Evolutionary conservation across 2,113 vertebrate genomes (phyloP).

Genomic region (Bagarius yarrelli): DNA sequence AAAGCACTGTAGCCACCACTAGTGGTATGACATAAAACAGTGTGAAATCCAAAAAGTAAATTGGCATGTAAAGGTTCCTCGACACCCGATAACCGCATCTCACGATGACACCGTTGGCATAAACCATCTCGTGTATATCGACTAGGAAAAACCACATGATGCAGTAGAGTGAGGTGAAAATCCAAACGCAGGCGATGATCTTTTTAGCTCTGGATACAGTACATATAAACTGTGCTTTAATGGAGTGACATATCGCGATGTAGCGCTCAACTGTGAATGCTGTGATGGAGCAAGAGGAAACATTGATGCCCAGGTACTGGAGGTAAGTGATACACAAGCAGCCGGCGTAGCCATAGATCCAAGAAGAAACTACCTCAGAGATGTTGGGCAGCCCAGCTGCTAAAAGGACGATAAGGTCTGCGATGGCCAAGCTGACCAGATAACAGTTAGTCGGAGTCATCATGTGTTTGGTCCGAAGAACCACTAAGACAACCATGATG

Average conservation of each 20-base stretch:
- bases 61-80: constrained; percentile 64
- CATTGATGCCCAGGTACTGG: constrained; percentile 53
- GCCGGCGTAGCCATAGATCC: constrained; percentile 50
- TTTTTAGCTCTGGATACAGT: constrained; percentile 58
- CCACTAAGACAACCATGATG: constrained; percentile 50
- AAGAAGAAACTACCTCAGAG: constrained; percentile 44
- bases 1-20: constrained; percentile 57
- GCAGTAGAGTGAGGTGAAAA: constrained; percentile 59
- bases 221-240: constrained; percentile 59
- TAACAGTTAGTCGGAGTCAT: constrained; percentile 51
- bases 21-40: constrained; percentile 62
- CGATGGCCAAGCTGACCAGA: constrained; percentile 47
- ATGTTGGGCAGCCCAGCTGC: constrained; percentile 49
- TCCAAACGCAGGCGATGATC: constrained; percentile 57
- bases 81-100: constrained; percentile 65
- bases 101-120: constrained; percentile 43
- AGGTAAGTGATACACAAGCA: constrained; percentile 50
- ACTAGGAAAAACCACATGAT: constrained; percentile 68
- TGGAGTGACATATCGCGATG: constrained; percentile 60
- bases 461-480: constrained; percentile 49
- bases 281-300: constrained; percentile 52
- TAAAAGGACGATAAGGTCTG: constrained; percentile 48
- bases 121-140: constrained; percentile 56
- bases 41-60: constrained; percentile 64
- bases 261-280: constrained; percentile 49